Base-by-base conservation (phyloP, 92 coral and sea anemone genomes). In the Virgularia gustaviana region DNA sequence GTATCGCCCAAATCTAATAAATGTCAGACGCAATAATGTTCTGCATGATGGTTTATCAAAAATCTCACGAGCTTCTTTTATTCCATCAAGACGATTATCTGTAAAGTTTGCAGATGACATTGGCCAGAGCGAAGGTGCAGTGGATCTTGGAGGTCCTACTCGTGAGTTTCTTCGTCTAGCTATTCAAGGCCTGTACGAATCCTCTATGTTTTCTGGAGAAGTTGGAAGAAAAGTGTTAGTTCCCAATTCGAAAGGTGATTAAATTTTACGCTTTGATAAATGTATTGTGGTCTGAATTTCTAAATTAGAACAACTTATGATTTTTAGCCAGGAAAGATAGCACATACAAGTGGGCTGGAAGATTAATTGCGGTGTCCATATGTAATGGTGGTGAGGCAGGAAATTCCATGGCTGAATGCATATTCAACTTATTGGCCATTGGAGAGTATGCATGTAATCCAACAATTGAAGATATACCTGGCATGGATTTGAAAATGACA, bases 101-200 rank as follows among this genome's bases (percentile, higher is more conserved):
- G 64, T 57, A 11, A 57, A 60, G 43, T 60, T 60, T 60, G 66
- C 66, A 0, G 66, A 60, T 20, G 24, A 32, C 35, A 33, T 60
- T 20, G 66, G 66, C 2, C 66, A 60, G 35, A 60, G 66, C 24
- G 43, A 60, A 30, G 66, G 66, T 60, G 66, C 66, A 31, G 66
- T 60, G 5, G 66, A 60, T 19, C 43, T 31, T 31, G 13, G 43
- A 2, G 66, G 66, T 3, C 66, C 66, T 19, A 60, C 66, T 5
- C 66, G 43, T 4, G 66, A 60, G 33, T 60, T 60, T 60, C 7
- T 60, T 32, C 66, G 43, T 30, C 35, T 60, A 44, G 39, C 66
- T 3, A 23, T 60, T 31, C 66, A 20, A 31, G 43, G 16, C 10
- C 43, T 60, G 43, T 60, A 31, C 35, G 66, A 60, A 10, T 60